Percentiles rank a stretch among this genome's conserved stretches.
Evolutionary conservation across 2,113 vertebrate genomes (phyloP).

Genomic region (Triplophysa dalaica): DNA sequence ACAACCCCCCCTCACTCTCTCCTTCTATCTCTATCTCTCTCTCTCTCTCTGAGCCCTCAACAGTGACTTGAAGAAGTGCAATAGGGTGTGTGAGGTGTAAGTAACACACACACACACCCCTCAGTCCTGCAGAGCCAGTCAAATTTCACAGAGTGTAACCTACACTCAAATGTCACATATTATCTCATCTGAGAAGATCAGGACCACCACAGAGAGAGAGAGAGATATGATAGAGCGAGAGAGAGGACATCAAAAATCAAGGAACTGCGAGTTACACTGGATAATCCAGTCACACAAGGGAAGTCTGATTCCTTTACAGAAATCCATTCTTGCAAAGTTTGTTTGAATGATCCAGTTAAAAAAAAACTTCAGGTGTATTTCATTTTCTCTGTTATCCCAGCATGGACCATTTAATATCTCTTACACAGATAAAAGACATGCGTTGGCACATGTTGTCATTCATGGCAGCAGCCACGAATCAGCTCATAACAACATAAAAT

Average conservation of each 20-base stretch:
- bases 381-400: too few species aligned
- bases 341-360: too few species aligned
- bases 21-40: neutral
- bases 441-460: too few species aligned
- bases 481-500: too few species aligned
- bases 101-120: slow-evolving; percentile 18
- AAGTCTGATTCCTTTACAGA: neutral
- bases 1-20: too few species aligned
- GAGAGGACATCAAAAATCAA: neutral
- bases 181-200: slow-evolving; percentile 41
- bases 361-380: too few species aligned
- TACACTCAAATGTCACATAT: slow-evolving; percentile 46
- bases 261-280: neutral
- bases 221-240: neutral
- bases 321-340: too few species aligned
- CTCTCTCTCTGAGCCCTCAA: neutral
- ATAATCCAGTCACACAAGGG: slow-evolving; percentile 21
- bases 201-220: neutral
- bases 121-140: slow-evolving; percentile 24
- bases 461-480: too few species aligned
- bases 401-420: too few species aligned
- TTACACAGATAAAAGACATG: too few species aligned
- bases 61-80: neutral
- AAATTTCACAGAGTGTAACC: slow-evolving; percentile 40
- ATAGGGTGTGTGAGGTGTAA: neutral